Evolutionary conservation across 2,888 invertebrate genomes (phyloP).

Genomic region (Coenonympha arcania): DNA sequence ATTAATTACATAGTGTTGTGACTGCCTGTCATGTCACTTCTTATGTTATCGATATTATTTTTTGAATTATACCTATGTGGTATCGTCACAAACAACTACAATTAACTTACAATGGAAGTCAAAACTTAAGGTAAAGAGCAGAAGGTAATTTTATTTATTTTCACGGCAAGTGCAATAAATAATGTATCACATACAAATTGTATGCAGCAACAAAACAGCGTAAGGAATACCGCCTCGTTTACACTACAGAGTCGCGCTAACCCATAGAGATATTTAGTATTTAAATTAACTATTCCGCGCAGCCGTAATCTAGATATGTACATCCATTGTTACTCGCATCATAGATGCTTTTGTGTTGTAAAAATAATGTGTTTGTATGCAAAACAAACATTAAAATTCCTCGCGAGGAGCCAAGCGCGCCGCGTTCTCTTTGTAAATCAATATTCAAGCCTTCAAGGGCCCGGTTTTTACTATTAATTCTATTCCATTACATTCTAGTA

Average conservation of each 20-base stretch:
- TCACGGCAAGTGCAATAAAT: slow-evolving; percentile 16
- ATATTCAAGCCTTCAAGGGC: slow-evolving; percentile 59
- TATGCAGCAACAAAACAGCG: neutral
- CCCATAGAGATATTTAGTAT: slow-evolving; percentile 22
- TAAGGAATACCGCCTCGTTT: slow-evolving; percentile 10
- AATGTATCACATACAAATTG: slow-evolving; percentile 18
- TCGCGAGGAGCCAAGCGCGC: slow-evolving; percentile 30
- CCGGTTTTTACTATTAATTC: slow-evolving; percentile 21
- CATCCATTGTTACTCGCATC: slow-evolving; percentile 39
- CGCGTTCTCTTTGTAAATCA: slow-evolving; percentile 41
- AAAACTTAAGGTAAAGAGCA: neutral
- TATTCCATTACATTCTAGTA: slow-evolving; percentile 18
- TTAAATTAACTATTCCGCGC: slow-evolving; percentile 35
- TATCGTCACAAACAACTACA: no score
- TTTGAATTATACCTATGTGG: no score
- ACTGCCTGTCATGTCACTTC: no score
- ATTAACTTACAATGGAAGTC: neutral
- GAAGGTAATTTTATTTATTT: neutral
- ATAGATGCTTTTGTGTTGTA: slow-evolving; percentile 36
- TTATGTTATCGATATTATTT: no score
- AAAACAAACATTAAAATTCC: slow-evolving; percentile 59
- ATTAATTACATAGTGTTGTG: no score
- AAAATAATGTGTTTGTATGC: slow-evolving; percentile 66
- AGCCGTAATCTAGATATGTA: slow-evolving; percentile 47
- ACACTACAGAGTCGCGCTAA: slow-evolving; percentile 16